phyloP scores from a whole-genome alignment of 2,113 vertebrate genomes.

The Carollia perspicillata region DNA sequence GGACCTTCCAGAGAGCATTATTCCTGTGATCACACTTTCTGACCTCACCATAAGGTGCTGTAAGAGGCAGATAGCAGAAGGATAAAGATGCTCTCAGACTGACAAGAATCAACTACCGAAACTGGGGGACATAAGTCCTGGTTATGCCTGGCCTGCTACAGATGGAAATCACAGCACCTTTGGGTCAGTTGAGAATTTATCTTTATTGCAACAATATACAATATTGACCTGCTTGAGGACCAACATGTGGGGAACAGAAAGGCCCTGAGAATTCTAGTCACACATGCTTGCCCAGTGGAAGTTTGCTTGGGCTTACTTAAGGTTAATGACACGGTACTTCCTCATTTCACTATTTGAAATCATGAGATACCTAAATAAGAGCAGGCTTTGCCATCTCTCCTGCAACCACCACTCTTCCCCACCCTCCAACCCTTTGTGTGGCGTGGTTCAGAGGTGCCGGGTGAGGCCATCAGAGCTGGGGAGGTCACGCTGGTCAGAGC shows the following conservation, averaged over 20 bases:
- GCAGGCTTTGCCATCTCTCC: not conserved
- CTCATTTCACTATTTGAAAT: not conserved
- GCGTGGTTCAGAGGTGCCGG: not conserved
- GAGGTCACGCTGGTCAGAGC: not conserved
- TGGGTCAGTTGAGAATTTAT: not conserved
- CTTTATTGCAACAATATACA: not conserved
- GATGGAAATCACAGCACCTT: not conserved
- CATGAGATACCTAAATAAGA: not conserved
- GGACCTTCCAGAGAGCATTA: not conserved
- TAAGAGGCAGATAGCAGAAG: not conserved
- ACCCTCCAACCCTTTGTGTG: too few species aligned
- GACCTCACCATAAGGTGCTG: not conserved
- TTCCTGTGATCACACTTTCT: not conserved
- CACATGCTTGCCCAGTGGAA: not conserved
- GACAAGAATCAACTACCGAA: not conserved
- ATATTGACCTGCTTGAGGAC: not conserved
- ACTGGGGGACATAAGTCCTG: not conserved
- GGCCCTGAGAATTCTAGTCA: not conserved
- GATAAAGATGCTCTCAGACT: not conserved
- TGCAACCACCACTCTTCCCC: rapidly evolving
- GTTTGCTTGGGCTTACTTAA: not conserved
- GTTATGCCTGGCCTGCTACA: not conserved
- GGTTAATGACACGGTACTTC: not conserved
- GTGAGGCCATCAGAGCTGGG: not conserved
- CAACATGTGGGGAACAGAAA: not conserved